Evolutionary conservation across 2,888 invertebrate genomes (phyloP).

Genomic region (Euzophera pinguis): DNA sequence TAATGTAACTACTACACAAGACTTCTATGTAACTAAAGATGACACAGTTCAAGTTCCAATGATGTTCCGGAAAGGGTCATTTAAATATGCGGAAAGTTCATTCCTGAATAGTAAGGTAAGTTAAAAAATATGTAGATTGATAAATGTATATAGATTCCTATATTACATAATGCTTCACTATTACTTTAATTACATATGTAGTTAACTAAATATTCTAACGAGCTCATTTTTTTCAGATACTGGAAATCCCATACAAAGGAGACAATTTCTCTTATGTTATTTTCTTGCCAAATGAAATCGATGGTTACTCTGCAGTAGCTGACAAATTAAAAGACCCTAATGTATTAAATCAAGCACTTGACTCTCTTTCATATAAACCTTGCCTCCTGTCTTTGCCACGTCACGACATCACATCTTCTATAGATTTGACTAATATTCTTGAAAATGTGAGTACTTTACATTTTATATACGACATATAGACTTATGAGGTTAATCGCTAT

Average conservation of each 20-base stretch:
- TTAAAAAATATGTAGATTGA: neutral
- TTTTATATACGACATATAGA: no score
- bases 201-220: no score
- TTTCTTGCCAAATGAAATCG: constrained; percentile 19
- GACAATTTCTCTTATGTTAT: constrained; percentile 21
- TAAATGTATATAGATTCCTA: no score
- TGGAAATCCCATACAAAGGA: constrained; percentile 24
- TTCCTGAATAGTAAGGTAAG: constrained; percentile 16
- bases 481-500: no score
- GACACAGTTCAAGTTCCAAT: constrained; percentile 16
- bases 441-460: constrained; percentile 20
- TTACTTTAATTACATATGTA: no score
- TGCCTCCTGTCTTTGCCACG: constrained; percentile 21
- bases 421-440: constrained; percentile 24
- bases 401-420: constrained; percentile 24
- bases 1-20: constrained; percentile 15
- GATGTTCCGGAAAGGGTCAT: constrained; percentile 21
- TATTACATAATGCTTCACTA: no score
- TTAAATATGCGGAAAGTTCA: constrained; percentile 19
- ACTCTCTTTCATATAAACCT: constrained; percentile 2
- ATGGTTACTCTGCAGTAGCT: constrained; percentile 17
- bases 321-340: constrained; percentile 19
- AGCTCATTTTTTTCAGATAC: constrained; percentile 18
- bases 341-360: constrained; percentile 15
- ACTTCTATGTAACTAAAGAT: constrained; percentile 18